Base-by-base conservation (phyloP, 2,888 invertebrate species). In the Parnassius smintheus region DNA sequence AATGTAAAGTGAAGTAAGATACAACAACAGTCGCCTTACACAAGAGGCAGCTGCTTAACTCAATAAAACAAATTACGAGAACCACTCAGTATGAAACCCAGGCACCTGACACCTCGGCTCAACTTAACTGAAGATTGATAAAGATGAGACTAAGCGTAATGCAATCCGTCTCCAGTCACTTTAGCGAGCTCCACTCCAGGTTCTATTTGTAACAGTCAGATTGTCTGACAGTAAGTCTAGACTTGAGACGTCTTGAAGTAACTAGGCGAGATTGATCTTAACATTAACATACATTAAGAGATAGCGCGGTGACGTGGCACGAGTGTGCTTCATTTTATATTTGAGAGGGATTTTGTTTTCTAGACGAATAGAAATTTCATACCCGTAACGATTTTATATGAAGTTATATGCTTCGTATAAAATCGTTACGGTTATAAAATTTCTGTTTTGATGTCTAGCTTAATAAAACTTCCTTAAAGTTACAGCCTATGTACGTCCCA, bases 211-310 rank as follows among this genome's bases (percentile, higher is more conserved):
- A 70, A 70, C 72, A 68, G 72, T 72, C 73, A 72, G 66, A 67
- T 62, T 61, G 67, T 65, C 72, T 71, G 72, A 73, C 72, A 68
- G 65, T 71, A 67, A 71, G 70, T 72, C 72, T 71, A 72, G 72
- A 67, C 69, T 69, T 60, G 62, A 53, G 61, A 62, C 58, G 57
- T 58, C 64, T 57, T 57, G 64, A 65, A 66, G 66, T 73, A 71
- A 71, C 75, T 75, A 65, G 67, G 59, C 66, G 74, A 81, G 83
- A 85, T 83, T 80, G 85, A 85, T 82, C 78, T 75, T 67, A 66
- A 72, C 75, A 85, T 83, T 83, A 80, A 77, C 83, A 82, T 84
- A 77, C 66, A 65, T 66, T 65, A 66, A 64, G 62, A 67, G 65
- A 66, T 59, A 65, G 64, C 45, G 48, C 4, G n/a, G 56, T 25